Percentiles rank a stretch among this genome's conserved stretches.
Conservation (phyloP, 2,113 vertebrate genomes). For the Phoenicopterus ruber region DNA sequence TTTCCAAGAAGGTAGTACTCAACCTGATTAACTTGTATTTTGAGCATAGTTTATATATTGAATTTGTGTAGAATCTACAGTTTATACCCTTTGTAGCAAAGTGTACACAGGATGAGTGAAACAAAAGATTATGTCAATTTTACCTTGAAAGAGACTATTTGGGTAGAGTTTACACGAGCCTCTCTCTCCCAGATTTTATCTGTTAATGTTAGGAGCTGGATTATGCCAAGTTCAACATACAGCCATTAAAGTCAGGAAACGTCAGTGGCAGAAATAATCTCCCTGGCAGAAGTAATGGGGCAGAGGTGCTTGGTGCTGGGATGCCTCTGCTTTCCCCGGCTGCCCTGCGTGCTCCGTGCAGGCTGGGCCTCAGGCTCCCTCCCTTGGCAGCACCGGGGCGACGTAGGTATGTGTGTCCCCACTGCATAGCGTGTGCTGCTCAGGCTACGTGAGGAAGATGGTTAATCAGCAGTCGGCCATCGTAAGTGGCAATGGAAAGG, state of each 20-base stretch:
- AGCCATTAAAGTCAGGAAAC: neutral
- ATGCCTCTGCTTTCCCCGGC: neutral
- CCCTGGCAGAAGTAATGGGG: neutral
- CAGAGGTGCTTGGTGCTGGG: neutral
- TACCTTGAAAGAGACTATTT: neutral
- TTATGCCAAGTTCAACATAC: neutral
- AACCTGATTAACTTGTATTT: conserved; percentile 42
- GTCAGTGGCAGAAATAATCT: neutral
- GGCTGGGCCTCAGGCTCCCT: neutral
- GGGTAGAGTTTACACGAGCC: neutral
- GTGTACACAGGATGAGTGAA: neutral
- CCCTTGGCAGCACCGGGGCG: neutral
- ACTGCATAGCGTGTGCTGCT: neutral
- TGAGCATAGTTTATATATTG: neutral
- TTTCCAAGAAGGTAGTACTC: conserved; percentile 40
- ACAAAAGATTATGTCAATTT: neutral
- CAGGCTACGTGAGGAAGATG: fast-evolving
- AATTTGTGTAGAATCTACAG: neutral
- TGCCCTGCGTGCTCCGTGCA: neutral
- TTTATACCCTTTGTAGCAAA: neutral
- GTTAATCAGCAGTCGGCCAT: neutral
- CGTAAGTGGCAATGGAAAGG: neutral
- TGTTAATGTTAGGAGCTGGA: neutral
- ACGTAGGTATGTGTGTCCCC: fast-evolving
- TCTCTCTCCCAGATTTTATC: neutral